A percentile compares a stretch with the other conserved stretches of the same genome.
These are phyloP conservation scores for Mythimna impura DNA, from an alignment of 2,888 invertebrate genomes.

Conservation along the genomic window DNA sequence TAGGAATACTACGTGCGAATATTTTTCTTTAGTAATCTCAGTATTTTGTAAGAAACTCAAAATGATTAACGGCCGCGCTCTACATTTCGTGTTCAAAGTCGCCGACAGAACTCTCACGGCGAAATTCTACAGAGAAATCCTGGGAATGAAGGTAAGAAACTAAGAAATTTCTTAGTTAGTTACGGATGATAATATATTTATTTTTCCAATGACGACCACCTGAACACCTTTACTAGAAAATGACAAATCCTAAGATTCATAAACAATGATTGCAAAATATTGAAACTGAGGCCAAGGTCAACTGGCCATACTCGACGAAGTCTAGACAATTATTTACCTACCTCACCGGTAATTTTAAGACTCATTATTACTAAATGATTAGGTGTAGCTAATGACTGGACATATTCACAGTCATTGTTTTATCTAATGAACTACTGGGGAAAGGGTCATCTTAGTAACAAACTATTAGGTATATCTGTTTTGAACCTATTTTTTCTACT, in stretches of 20 bases:
- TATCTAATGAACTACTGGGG: neutral
- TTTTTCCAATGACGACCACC: neutral
- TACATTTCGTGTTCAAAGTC: constrained; percentile 99
- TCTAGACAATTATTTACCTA: neutral
- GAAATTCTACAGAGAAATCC: constrained; percentile 96
- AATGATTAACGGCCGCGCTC: constrained; percentile 93
- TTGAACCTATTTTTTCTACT: neutral
- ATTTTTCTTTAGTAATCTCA: constrained; percentile 55
- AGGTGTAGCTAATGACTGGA: neutral
- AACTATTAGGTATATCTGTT: neutral
- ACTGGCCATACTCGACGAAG: neutral
- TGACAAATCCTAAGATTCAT: neutral
- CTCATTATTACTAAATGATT: constrained; percentile 13
- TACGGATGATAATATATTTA: neutral
- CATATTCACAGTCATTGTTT: neutral
- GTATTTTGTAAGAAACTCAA: constrained; percentile 58
- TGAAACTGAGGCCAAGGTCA: constrained; percentile 38
- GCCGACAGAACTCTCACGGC: constrained; percentile 96
- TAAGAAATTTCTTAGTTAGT: neutral
- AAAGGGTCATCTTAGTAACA: neutral
- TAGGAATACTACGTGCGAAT: neutral
- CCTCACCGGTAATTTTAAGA: constrained; percentile 9
- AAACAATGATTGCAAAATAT: neutral
- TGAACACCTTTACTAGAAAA: neutral
- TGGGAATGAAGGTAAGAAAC: constrained; percentile 97